A percentile compares a stretch with the other conserved stretches of the same genome.
These are phyloP conservation scores for Montipora foliosa DNA, from an alignment of 64 coral and sea anemone species.

Conservation along the genomic window DNA sequence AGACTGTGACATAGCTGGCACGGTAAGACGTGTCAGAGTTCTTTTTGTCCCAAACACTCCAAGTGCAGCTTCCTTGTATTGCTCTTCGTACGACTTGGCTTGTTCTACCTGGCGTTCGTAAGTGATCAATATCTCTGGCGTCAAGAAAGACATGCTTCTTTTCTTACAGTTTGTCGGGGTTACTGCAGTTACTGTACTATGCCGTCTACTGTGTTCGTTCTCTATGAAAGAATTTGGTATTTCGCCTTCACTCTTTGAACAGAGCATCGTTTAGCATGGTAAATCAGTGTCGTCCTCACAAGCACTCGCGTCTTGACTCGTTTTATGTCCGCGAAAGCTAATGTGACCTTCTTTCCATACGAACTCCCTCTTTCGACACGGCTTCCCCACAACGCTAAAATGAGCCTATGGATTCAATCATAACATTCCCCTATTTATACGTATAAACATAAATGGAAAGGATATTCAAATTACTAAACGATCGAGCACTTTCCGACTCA, in stretches of 20 bases:
- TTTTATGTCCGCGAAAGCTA: not conserved
- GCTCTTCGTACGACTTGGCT: conserved; percentile 42
- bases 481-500: conserved; percentile 23
- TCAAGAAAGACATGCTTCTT: conserved; percentile 46
- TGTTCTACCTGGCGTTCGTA: conserved; percentile 50
- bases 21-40: conserved; percentile 6
- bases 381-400: not conserved
- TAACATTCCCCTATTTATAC: conserved; percentile 28
- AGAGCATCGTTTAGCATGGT: conserved; percentile 28
- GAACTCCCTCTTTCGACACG: too few relatives aligned
- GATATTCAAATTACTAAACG: conserved; percentile 16
- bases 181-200: not conserved
- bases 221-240: conserved; percentile 36
- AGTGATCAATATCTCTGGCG: conserved; percentile 62
- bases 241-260: conserved; percentile 46
- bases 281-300: not conserved
- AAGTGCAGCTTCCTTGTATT: conserved; percentile 55
- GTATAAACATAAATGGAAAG: conserved; percentile 6
- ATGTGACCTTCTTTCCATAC: too few relatives aligned
- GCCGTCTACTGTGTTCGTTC: not conserved
- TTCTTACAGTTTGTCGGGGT: not conserved
- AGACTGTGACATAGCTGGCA: conserved; percentile 33
- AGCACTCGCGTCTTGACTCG: not conserved
- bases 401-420: not conserved
- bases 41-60: conserved; percentile 64